Evolutionary conservation across 2,797 vertebrate species (phyloP).

Genomic region (Anas bernieri): DNA sequence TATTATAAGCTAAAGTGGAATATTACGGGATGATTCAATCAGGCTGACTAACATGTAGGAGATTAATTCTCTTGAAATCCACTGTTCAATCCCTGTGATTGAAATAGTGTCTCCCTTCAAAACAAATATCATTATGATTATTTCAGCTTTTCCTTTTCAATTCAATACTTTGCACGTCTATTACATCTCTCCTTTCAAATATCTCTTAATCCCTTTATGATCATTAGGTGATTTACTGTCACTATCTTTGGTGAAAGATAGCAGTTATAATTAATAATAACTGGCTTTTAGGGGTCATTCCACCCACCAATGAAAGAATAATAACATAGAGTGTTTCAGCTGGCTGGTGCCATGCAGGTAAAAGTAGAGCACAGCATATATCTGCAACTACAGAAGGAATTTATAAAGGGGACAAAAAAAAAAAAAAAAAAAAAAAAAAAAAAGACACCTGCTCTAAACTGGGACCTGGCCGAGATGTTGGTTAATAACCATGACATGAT

Average conservation of each 20-base stretch:
- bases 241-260: not conserved
- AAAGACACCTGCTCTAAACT: not conserved
- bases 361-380: not conserved
- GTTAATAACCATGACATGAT: not conserved
- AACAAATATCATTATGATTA: not conserved
- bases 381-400: not conserved
- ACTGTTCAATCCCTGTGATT: not conserved
- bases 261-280: not conserved
- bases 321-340: not conserved
- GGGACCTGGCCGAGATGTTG: not conserved
- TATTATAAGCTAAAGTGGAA: conserved; percentile 7
- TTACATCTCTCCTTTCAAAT: not conserved
- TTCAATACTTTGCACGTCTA: not conserved
- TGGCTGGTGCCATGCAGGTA: not conserved
- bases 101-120: conserved; percentile 1
- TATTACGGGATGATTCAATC: conserved; percentile 22
- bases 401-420: not conserved
- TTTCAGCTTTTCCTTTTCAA: not conserved
- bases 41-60: not conserved
- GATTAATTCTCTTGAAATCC: conserved; percentile 44
- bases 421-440: not conserved
- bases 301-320: not conserved
- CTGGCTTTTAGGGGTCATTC: not conserved
- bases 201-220: not conserved
- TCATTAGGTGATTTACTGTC: not conserved